A percentile compares a stretch with the other conserved stretches of the same genome.
Evolutionary conservation across 2,113 vertebrate species (phyloP).

Genomic region (Promerops cafer): DNA sequence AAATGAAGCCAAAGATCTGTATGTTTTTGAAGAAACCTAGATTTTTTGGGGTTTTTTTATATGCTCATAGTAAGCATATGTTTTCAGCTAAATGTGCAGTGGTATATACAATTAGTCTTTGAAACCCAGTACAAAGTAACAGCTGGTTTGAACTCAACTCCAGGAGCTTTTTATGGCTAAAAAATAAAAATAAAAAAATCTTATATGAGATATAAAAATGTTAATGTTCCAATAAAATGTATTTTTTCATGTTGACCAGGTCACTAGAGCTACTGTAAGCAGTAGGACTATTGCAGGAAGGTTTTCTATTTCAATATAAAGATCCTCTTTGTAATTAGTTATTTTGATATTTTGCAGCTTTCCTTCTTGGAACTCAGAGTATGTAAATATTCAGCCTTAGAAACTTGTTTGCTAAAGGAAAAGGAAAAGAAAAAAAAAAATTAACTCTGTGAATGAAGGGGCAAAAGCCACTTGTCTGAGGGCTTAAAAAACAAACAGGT

Average conservation of each 20-base stretch:
- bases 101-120: neutral
- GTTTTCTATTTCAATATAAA: conserved; percentile 8
- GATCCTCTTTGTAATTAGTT: conserved; percentile 6
- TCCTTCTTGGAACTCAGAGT: neutral
- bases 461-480: neutral
- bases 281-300: neutral
- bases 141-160: neutral
- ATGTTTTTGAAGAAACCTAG: neutral
- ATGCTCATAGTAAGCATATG: neutral
- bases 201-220: neutral
- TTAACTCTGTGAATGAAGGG: neutral
- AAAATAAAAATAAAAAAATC: neutral
- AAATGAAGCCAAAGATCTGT: neutral
- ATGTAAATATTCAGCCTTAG: neutral
- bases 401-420: neutral
- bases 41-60: neutral
- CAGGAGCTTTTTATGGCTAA: neutral
- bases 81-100: neutral
- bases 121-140: neutral
- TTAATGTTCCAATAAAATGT: neutral
- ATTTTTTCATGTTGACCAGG: neutral
- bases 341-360: conserved; percentile 9
- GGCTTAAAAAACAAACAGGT: neutral
- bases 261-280: neutral
- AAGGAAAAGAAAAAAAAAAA: neutral